Percentiles rank a stretch among this genome's conserved stretches.
Conservation (phyloP, 1,140 invertebrate genomes). For the Teleopsis dalmanni region DNA sequence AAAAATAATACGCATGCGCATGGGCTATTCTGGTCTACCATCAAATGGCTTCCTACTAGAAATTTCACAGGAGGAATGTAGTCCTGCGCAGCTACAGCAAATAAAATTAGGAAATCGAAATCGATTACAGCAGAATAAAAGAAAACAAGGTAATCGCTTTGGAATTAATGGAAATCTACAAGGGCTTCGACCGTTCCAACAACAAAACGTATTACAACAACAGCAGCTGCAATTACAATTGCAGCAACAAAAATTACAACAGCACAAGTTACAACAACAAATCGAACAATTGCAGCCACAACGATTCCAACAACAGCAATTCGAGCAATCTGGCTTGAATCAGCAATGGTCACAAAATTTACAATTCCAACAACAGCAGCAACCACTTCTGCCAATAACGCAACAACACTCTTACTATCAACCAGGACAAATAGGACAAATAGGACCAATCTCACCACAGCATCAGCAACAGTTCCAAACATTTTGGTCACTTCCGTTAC, state of each 20-base stretch:
- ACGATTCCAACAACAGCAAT: neutral
- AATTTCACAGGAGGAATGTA: constrained; percentile 47
- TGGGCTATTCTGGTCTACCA: constrained; percentile 22
- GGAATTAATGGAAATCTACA: too few relatives aligned
- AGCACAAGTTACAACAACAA: too few relatives aligned
- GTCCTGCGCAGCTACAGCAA: neutral
- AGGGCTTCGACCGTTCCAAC: neutral
- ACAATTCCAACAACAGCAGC: neutral
- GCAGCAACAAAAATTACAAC: neutral
- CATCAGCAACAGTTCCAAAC: neutral
- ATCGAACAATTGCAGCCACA: neutral
- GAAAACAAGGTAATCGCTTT: too few relatives aligned
- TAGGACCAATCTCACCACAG: neutral
- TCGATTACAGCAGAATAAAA: neutral
- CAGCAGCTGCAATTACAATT: neutral
- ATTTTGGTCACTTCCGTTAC: neutral
- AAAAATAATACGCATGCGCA: constrained; percentile 42
- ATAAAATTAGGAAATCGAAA: neutral
- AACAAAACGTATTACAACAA: neutral
- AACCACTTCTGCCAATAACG: neutral
- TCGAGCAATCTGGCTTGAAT: neutral
- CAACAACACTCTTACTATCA: constrained; percentile 1
- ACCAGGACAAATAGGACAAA: neutral
- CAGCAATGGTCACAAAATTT: neutral
- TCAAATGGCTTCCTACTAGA: constrained; percentile 51